Evolutionary conservation across 2,797 vertebrate genomes (phyloP).

Genomic region (Rhinophrynus dorsalis): DNA sequence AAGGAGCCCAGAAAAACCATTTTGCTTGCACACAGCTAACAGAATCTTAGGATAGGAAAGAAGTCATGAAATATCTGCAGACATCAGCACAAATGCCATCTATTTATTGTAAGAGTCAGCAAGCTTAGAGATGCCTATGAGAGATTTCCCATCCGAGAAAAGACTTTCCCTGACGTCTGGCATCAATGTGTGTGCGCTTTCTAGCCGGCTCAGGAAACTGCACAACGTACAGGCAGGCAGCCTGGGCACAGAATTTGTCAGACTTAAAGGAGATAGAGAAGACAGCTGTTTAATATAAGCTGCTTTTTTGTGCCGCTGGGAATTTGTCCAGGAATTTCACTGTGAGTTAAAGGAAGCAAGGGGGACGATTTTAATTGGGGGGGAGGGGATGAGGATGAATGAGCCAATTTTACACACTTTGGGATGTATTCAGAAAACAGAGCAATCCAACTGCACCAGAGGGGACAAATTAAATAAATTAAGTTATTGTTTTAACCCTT

Average conservation of each 20-base stretch:
- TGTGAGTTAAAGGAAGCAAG: not conserved
- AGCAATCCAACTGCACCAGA: too few species aligned
- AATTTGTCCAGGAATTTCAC: not conserved
- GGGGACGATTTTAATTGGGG: not conserved
- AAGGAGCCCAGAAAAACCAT: not conserved
- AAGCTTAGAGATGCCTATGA: not conserved
- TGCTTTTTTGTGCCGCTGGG: not conserved
- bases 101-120: not conserved
- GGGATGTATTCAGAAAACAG: too few species aligned
- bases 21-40: not conserved
- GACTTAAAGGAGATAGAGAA: not conserved
- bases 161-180: not conserved
- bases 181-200: not conserved
- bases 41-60: not conserved
- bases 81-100: conserved; percentile 8
- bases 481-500: too few species aligned
- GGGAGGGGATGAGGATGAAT: not conserved
- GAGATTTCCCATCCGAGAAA: not conserved
- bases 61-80: not conserved
- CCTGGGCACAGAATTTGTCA: not conserved
- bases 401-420: not conserved
- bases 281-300: not conserved
- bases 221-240: not conserved
- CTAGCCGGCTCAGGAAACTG: not conserved
- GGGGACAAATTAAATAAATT: too few species aligned